Base-by-base conservation (phyloP, 1,140 invertebrate genomes). In the Polypedilum pembai region DNA sequence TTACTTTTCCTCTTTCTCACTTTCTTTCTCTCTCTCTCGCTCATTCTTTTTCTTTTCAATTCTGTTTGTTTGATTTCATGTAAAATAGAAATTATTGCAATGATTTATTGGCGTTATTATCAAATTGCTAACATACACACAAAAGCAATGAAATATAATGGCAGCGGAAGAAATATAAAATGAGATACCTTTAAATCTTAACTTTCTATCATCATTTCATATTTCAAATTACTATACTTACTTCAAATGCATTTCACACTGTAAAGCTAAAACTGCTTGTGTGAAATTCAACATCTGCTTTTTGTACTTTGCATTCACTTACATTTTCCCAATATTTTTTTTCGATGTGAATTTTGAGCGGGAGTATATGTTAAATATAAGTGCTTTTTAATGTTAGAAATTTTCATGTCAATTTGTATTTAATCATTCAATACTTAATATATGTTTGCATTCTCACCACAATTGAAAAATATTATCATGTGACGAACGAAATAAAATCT, bases 361-460 rank as follows among this genome's bases (percentile, higher is more conserved):
- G 15, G 8, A n/a, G 12, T 56, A 56, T 56, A 56, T 56, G 45
- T 56, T n/a, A 56, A 56, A 56, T 56, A 56, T 56, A 56, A 56
- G 45, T 56, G 45, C 45, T 56, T 56, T 56, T 56, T 56, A 56
- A 56, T 56, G 45, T 56, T 56, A 56, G 45, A 56, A 56, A 56
- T 56, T 56, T 56, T 56, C 45, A n/a, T 56, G 45, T 56, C 45
- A 56, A 56, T 56, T 4, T n/a, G 45, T 56, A 56, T 56, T 56
- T 56, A 56, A 56, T 56, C 45, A 56, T 56, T 56, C 45, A 56
- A 56, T 12, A 56, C 45, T 56, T n/a, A 15, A 56, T 56, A n/a
- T 12, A 56, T 56, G n/a, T 56, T 33, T 33, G 24, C 24, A 33
- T 33, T 33, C 24, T 33, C 24, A 33, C 24, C 24, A 5, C 24